Conservation (phyloP, 2,113 vertebrate species). For the Apodemus speciosus region DNA sequence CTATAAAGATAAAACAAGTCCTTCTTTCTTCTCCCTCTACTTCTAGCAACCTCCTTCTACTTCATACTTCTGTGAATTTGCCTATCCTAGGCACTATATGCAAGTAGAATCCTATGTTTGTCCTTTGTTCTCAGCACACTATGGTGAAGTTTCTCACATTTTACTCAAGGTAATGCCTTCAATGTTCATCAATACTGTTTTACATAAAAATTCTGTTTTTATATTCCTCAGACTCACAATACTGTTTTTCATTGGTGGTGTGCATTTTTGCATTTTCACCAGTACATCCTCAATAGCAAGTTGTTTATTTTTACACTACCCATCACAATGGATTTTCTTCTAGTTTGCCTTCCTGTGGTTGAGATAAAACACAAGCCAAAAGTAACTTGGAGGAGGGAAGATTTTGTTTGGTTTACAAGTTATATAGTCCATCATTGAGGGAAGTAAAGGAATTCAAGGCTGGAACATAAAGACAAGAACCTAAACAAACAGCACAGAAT, state of each 20-base stretch:
- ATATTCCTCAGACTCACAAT: not conserved
- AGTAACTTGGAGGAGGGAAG: not conserved
- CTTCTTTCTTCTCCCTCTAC: not conserved
- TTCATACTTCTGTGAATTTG: not conserved
- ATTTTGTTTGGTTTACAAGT: not conserved
- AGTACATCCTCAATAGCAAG: not conserved
- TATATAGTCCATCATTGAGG: not conserved
- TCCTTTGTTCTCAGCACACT: not conserved
- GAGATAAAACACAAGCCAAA: not conserved
- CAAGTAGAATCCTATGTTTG: not conserved
- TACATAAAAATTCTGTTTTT: not conserved
- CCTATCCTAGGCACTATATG: not conserved
- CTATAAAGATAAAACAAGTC: not conserved
- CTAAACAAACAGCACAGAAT: not conserved
- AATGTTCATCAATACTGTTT: not conserved
- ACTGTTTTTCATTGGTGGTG: not conserved
- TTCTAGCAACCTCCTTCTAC: not conserved
- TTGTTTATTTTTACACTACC: not conserved
- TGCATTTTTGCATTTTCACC: not conserved
- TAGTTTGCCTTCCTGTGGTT: too few relatives aligned
- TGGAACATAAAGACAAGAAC: not conserved
- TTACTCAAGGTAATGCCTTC: not conserved
- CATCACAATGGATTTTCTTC: not conserved
- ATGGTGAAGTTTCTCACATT: not conserved
- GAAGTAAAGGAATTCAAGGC: too few relatives aligned